Percentiles rank a stretch among this genome's conserved stretches.
Conservation (phyloP, 2,113 vertebrate species). For the Castor canadensis region DNA sequence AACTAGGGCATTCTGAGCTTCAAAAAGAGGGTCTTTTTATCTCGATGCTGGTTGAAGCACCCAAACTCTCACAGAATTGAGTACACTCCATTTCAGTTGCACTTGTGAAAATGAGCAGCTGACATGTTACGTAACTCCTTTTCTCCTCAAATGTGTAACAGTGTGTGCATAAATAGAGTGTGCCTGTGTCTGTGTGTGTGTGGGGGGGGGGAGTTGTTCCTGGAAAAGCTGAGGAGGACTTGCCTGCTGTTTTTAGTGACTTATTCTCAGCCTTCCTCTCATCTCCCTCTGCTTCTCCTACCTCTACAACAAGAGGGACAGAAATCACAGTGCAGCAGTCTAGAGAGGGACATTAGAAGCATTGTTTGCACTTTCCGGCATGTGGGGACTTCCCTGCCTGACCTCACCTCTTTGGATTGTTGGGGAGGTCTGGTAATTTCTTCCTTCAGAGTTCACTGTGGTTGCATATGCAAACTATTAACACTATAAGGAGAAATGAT, state of each 20-base stretch:
- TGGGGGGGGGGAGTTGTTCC: background rate
- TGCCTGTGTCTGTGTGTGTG: background rate
- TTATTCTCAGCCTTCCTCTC: background rate
- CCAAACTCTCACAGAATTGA: background rate
- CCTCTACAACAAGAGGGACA: background rate
- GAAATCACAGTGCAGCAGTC: background rate
- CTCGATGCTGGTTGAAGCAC: background rate
- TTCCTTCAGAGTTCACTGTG: background rate
- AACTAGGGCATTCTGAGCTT: background rate
- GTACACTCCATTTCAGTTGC: background rate
- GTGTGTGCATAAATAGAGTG: slow-evolving; percentile 28
- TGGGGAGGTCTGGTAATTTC: background rate
- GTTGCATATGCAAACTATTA: background rate
- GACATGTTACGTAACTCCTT: slow-evolving; percentile 52
- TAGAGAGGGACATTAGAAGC: background rate
- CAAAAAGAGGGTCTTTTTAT: background rate
- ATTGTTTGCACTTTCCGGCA: background rate
- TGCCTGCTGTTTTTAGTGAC: slow-evolving; percentile 3
- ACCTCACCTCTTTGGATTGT: background rate
- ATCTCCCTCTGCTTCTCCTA: background rate
- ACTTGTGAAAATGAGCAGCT: slow-evolving; percentile 61
- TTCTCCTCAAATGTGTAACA: slow-evolving; percentile 29
- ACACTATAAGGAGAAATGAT: background rate
- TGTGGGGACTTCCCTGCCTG: background rate
- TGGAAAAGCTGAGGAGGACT: slow-evolving; percentile 44